A percentile compares a stretch with the other conserved stretches of the same genome.
Evolutionary conservation across 2,113 vertebrate species (phyloP).

Genomic region (Mystacornis crossleyi): DNA sequence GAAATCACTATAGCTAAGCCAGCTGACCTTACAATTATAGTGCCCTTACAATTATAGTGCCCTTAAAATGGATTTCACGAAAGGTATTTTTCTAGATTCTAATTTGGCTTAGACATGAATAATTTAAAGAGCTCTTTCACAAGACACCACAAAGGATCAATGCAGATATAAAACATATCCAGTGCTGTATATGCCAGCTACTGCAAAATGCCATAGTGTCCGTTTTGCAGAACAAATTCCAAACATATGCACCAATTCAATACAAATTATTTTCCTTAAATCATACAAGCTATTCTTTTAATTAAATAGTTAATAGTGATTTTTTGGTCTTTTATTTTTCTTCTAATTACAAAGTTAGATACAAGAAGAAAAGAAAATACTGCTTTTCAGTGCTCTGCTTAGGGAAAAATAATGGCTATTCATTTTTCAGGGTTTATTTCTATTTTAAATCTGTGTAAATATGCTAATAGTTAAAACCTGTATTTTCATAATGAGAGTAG

Average conservation of each 20-base stretch:
- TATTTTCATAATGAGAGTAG: background rate
- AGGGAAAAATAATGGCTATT: background rate
- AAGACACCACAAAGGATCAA: slow-evolving; percentile 61
- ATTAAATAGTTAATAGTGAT: background rate
- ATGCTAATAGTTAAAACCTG: background rate
- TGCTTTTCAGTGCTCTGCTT: background rate
- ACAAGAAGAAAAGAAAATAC: background rate
- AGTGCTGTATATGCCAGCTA: background rate
- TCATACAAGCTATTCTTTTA: background rate
- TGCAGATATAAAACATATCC: slow-evolving; percentile 35
- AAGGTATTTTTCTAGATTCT: slow-evolving; percentile 23
- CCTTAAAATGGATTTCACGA: slow-evolving; percentile 51
- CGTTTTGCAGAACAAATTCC: background rate
- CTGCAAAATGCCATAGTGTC: background rate
- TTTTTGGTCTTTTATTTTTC: background rate
- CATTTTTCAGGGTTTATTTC: background rate
- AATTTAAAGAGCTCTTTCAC: slow-evolving; percentile 67
- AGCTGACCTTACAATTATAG: slow-evolving; percentile 53
- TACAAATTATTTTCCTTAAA: slow-evolving; percentile 8
- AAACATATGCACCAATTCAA: background rate
- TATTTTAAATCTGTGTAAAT: background rate
- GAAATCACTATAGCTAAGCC: slow-evolving; percentile 43
- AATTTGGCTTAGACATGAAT: slow-evolving; percentile 60
- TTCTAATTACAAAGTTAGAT: background rate
- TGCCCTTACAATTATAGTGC: slow-evolving; percentile 47